phyloP scores from a whole-genome alignment of 2,113 vertebrate genomes.

The Apus apus region DNA sequence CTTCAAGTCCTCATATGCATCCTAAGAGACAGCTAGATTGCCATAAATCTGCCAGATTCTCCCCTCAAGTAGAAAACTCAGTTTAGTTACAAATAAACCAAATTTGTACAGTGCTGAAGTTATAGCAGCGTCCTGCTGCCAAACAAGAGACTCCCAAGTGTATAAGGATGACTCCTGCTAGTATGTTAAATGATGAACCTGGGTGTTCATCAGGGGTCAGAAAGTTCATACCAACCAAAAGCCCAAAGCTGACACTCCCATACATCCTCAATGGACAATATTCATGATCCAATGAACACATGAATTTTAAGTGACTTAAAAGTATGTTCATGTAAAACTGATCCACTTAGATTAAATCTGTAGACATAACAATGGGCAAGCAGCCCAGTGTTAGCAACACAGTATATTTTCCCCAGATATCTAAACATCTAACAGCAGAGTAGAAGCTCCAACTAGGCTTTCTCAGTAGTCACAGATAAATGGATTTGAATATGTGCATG shows the following conservation, averaged over 20 bases:
- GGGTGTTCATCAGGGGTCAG: not conserved
- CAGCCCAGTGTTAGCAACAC: not conserved
- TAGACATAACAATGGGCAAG: not conserved
- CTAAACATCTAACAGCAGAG: not conserved
- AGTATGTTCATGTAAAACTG: fast-evolving
- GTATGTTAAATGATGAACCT: not conserved
- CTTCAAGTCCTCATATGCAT: not conserved
- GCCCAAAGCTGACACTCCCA: not conserved
- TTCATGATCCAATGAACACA: not conserved
- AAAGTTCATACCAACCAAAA: not conserved
- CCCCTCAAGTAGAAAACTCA: not conserved
- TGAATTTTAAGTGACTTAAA: not conserved
- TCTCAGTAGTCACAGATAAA: not conserved
- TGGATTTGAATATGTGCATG: not conserved
- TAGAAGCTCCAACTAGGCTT: not conserved
- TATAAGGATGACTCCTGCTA: not conserved
- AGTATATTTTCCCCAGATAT: not conserved
- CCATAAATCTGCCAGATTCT: not conserved
- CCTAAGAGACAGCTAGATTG: not conserved
- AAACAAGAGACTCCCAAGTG: not conserved
- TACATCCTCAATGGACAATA: not conserved
- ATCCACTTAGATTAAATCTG: not conserved
- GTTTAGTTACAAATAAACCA: not conserved
- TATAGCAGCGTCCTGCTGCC: not conserved
- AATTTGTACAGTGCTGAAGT: not conserved